Base-by-base conservation (phyloP, 2,113 vertebrate genomes). In the Dasyprocta punctata region DNA sequence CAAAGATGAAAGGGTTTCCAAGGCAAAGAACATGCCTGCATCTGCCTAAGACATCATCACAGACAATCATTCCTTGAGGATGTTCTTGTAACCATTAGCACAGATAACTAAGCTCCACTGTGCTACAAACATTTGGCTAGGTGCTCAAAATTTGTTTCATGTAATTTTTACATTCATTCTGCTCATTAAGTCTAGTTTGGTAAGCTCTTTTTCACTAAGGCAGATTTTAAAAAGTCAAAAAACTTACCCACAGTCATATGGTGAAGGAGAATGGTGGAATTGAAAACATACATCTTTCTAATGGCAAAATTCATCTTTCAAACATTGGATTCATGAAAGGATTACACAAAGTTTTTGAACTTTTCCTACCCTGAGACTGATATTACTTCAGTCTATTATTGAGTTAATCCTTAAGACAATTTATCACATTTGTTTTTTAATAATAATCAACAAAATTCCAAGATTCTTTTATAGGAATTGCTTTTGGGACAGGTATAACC, bases 371-470 rank as follows among this genome's bases (percentile, higher is more conserved):
- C 24, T 67, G 11, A 85, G 41, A 54, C 67, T 28, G 17, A 69
- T 91, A 52, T 89, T 78, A 52, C 61, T 94, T 49, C 5, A 30
- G 30, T 81, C 5, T 60, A 60, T 75, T 30, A 77, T 20, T 58
- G 47, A 84, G 33, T 71, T 58, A 52, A 52, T 3, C 58, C 47
- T 96, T 88, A 84, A 83, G n/a, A 85, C 82, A 58, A 54, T 1
- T 85, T 41, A 75, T 28, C 28, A 78, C 2, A 3, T 73, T 38
- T 41, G 7, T 5, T 61, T 92, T 24, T 82, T 65, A 56, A 41
- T 75, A 86, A 71, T 49, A 90, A 85, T 85, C 84, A 80, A 86
- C 49, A 82, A 75, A 75, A 91, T 80, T 78, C 36, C 52, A 17
- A 88, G 10, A 78, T 61, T 10, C 2, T 61, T 54, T 84, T 83